Evolutionary conservation across 2,888 invertebrate species (phyloP).

Genomic region (Drosophila nigritarsus): DNA sequence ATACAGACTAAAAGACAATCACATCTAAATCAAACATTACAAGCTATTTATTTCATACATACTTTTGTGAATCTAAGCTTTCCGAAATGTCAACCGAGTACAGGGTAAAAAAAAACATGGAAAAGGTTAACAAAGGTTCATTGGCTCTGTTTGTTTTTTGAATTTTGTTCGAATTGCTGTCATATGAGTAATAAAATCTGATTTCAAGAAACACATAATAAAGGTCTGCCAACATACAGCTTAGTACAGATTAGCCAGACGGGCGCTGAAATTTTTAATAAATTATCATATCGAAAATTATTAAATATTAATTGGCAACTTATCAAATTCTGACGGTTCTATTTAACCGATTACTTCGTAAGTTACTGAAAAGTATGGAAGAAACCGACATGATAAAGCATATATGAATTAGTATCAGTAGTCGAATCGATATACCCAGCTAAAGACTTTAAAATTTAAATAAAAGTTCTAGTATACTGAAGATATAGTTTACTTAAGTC

Average conservation of each 20-base stretch:
- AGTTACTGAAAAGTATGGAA: too few species aligned
- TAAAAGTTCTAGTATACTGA: too few species aligned
- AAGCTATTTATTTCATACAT: neutral
- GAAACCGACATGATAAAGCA: too few species aligned
- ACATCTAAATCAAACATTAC: neutral
- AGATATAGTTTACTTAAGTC: neutral
- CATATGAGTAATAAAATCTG: constrained; percentile 1
- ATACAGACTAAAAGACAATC: neutral
- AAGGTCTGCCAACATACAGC: constrained; percentile 13
- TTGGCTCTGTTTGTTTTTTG: constrained; percentile 2
- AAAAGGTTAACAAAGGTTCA: neutral
- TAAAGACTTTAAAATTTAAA: too few species aligned
- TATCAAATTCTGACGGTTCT: too few species aligned
- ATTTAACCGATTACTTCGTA: too few species aligned
- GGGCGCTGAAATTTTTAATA: neutral
- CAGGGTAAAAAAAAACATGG: neutral
- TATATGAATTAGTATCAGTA: neutral
- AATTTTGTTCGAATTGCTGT: constrained; percentile 9
- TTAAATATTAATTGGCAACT: neutral
- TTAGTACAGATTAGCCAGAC: neutral
- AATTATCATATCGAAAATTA: neutral
- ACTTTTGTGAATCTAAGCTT: neutral
- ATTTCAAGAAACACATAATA: constrained; percentile 10
- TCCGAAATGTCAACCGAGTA: neutral
- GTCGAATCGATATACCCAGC: too few species aligned